Conservation (phyloP, 1,140 invertebrate species). For the Anoplolepis gracilipes region DNA sequence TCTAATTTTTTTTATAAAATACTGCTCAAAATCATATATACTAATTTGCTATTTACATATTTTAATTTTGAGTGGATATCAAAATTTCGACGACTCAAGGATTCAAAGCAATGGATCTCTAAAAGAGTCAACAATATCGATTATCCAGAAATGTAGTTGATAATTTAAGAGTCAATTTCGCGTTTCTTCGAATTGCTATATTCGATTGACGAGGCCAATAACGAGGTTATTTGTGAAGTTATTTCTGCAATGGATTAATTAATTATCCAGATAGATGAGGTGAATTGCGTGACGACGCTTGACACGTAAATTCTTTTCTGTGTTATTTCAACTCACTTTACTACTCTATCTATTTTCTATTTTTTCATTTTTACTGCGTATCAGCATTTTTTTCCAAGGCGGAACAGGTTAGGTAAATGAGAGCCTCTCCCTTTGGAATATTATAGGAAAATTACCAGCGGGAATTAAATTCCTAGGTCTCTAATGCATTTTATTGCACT, state of each 20-base stretch:
- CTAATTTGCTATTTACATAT: not conserved
- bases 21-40: not conserved
- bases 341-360: conserved; percentile 37
- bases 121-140: conserved; percentile 70
- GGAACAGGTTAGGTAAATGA: not conserved
- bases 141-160: conserved; percentile 30
- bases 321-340: not conserved
- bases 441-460: not conserved
- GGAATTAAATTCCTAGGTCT: conserved; percentile 29
- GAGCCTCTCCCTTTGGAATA: not conserved
- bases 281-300: conserved; percentile 53
- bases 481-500: not conserved
- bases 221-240: conserved; percentile 33
- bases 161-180: conserved; percentile 53
- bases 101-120: conserved; percentile 37
- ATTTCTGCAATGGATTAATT: conserved; percentile 49
- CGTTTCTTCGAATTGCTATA: conserved; percentile 30
- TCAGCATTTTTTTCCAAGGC: not conserved
- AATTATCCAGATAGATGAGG: conserved; percentile 56
- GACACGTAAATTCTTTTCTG: conserved; percentile 23
- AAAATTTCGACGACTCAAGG: not conserved
- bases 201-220: conserved; percentile 3
- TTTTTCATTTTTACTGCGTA: not conserved
- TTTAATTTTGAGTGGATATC: not conserved
- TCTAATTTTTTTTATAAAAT: not conserved